These are phyloP conservation scores for Andrena fulva DNA, from an alignment of 2,888 invertebrate genomes.

Conservation along the genomic window DNA sequence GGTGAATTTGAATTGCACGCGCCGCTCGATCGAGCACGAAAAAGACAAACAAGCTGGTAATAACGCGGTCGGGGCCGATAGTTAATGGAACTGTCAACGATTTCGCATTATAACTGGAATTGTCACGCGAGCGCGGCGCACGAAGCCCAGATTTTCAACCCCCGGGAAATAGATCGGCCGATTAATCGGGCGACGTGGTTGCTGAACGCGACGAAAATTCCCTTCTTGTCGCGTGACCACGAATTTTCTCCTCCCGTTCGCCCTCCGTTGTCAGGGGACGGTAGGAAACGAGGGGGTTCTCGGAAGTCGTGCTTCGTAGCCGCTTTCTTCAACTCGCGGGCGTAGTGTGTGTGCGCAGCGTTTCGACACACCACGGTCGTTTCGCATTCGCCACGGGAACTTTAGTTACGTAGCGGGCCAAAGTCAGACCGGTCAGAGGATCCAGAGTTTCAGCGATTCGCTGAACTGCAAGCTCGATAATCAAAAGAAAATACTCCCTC, in stretches of 20 bases:
- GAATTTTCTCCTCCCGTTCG: constrained; percentile 50
- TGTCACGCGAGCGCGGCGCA: constrained; percentile 51
- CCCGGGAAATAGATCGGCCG: constrained; percentile 70
- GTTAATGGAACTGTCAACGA: constrained; percentile 66
- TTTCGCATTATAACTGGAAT: constrained; percentile 63
- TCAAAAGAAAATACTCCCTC: background rate
- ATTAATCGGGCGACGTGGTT: constrained; percentile 60
- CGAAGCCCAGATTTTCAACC: constrained; percentile 26
- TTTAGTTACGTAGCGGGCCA: background rate
- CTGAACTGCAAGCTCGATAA: background rate
- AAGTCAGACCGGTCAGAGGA: background rate
- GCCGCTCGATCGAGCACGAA: constrained; percentile 56
- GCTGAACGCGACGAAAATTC: constrained; percentile 70
- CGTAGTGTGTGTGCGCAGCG: background rate
- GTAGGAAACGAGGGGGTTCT: constrained; percentile 67
- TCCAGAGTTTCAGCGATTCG: background rate
- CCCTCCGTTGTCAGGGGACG: constrained; percentile 15
- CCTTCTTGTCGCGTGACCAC: constrained; percentile 68
- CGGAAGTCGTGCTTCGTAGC: constrained; percentile 73
- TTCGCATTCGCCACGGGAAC: background rate
- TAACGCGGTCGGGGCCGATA: constrained; percentile 53
- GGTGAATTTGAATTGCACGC: constrained; percentile 54
- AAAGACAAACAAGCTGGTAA: constrained; percentile 67
- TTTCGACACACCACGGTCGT: background rate
- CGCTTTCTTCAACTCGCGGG: constrained; percentile 59